Percentiles rank a stretch among this genome's conserved stretches.
Conservation (phyloP, 1,140 invertebrate species). For the Holcopasites calliopsidis region DNA sequence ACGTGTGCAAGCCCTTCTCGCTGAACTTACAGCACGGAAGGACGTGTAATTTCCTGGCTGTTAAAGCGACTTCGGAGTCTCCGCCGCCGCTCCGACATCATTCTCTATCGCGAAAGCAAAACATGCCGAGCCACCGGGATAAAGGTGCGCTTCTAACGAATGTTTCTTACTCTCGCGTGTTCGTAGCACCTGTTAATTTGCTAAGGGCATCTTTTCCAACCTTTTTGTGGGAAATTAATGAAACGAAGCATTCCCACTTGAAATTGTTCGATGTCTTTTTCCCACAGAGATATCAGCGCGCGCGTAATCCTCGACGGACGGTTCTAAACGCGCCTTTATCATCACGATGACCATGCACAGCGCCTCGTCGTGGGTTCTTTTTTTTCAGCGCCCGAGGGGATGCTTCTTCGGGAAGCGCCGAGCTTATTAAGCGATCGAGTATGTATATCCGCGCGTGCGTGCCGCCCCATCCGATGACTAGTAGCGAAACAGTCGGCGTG, state of each 20-base stretch:
- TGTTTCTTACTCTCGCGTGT: no score
- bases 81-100: background rate
- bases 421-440: constrained; percentile 59
- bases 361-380: background rate
- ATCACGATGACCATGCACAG: background rate
- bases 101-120: constrained; percentile 34
- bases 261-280: background rate
- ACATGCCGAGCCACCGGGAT: constrained; percentile 33
- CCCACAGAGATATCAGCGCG: background rate
- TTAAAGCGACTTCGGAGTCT: constrained; percentile 56
- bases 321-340: constrained; percentile 12
- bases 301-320: background rate
- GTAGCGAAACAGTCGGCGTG: constrained; percentile 10
- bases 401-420: constrained; percentile 29
- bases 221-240: background rate
- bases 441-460: constrained; percentile 48
- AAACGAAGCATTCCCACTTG: no score
- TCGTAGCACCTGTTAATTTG: constrained; percentile 18
- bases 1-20: constrained; percentile 37
- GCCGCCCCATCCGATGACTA: no score
- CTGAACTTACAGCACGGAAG: constrained; percentile 64
- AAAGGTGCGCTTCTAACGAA: constrained; percentile 26
- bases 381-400: background rate
- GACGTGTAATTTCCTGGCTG: constrained; percentile 73
- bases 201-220: background rate